phyloP scores from a whole-genome alignment of 2,113 vertebrate species.

The Trematomus loennbergii region DNA sequence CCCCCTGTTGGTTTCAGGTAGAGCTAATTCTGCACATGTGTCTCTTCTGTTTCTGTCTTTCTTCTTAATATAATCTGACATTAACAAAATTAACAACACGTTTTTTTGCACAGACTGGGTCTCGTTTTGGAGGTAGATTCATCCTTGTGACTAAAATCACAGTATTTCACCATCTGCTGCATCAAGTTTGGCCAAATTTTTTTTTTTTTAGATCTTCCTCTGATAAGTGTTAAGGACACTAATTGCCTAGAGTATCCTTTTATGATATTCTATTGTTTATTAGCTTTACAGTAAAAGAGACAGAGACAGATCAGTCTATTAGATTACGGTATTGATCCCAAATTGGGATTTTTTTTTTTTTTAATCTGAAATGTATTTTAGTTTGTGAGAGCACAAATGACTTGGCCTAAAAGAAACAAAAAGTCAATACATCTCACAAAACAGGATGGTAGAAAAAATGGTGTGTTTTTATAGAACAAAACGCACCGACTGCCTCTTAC shows the following conservation, averaged over 20 bases:
- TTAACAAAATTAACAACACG: background rate
- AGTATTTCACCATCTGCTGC: constrained; percentile 3
- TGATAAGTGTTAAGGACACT: background rate
- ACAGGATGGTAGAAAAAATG: too few relatives aligned
- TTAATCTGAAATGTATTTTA: too few relatives aligned
- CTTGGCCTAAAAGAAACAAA: too few relatives aligned
- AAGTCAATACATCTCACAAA: too few relatives aligned
- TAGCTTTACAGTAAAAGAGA: too few relatives aligned
- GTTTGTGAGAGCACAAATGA: too few relatives aligned
- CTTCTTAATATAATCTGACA: constrained; percentile 36
- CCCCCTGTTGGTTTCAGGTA: constrained; percentile 15
- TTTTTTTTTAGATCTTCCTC: background rate
- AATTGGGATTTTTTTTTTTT: too few relatives aligned
- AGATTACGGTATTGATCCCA: too few relatives aligned
- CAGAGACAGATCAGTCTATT: too few relatives aligned
- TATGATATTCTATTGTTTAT: background rate
- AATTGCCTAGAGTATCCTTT: background rate
- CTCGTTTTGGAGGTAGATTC: background rate
- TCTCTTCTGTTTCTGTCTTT: background rate
- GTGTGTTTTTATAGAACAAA: too few relatives aligned
- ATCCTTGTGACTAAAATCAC: background rate
- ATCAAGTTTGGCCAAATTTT: background rate
- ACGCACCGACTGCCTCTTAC: too few relatives aligned
- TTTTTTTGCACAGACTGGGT: background rate
- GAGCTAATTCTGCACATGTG: constrained; percentile 3